A percentile compares a stretch with the other conserved stretches of the same genome.
Conservation (phyloP, 1,140 invertebrate species). For the Sitodiplosis mosellana region DNA sequence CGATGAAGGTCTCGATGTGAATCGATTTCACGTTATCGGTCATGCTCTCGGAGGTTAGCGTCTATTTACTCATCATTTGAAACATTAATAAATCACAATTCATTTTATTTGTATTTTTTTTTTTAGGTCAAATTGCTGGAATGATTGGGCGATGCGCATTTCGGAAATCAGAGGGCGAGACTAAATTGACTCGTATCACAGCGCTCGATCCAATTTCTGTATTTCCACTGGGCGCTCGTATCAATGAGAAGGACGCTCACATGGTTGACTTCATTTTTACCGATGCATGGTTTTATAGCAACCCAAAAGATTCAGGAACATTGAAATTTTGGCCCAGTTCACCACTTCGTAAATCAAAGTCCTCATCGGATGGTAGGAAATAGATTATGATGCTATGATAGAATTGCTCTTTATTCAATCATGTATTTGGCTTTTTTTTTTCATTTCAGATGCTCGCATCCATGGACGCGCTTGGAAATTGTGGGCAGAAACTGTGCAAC, state of each 20-base stretch:
- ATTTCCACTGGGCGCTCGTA: constrained; percentile 30
- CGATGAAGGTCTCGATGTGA: constrained; percentile 18
- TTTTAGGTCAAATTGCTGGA: constrained; percentile 55
- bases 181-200: constrained; percentile 28
- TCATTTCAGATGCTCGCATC: constrained; percentile 36
- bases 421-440: no score
- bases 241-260: constrained; percentile 39
- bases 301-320: constrained; percentile 32
- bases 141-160: constrained; percentile 33
- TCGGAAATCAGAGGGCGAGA: constrained; percentile 12
- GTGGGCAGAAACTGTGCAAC: constrained; percentile 35
- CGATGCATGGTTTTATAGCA: constrained; percentile 37
- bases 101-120: constrained; percentile 53
- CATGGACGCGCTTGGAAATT: constrained; percentile 41
- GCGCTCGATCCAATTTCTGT: constrained; percentile 38
- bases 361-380: constrained; percentile 16
- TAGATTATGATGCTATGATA: no score
- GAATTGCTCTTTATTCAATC: no score
- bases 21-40: constrained; percentile 35
- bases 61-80: no score
- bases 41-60: no score
- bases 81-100: no score
- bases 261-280: constrained; percentile 53
- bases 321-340: constrained; percentile 44
- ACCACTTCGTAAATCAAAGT: constrained; percentile 17